These are phyloP conservation scores for Eulacestoma nigropectus DNA, from an alignment of 2,113 vertebrate species.

Conservation along the genomic window DNA sequence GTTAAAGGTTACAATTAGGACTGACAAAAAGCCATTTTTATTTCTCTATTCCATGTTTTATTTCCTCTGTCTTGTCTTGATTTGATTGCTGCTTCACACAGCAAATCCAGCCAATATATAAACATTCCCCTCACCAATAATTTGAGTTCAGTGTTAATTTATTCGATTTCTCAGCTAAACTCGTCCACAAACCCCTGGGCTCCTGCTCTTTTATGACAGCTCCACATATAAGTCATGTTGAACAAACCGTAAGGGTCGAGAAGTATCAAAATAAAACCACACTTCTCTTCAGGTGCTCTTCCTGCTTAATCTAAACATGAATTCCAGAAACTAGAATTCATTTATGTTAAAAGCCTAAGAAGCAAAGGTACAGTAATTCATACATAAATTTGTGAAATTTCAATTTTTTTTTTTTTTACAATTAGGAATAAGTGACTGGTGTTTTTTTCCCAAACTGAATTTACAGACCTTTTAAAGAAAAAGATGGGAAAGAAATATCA, in stretches of 20 bases:
- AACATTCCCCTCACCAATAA: neutral
- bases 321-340: neutral
- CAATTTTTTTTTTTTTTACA: neutral
- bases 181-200: neutral
- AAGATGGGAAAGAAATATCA: neutral
- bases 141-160: neutral
- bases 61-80: neutral
- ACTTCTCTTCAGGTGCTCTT: neutral
- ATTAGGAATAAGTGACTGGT: accelerated
- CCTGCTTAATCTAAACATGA: neutral
- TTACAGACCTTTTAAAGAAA: neutral
- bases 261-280: neutral
- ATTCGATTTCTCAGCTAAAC: neutral
- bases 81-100: neutral
- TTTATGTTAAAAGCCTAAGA: neutral
- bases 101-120: neutral
- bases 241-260: neutral
- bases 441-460: neutral
- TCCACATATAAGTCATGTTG: neutral
- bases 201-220: neutral
- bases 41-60: neutral
- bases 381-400: neutral
- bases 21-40: neutral
- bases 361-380: neutral
- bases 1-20: too few relatives aligned